These are phyloP conservation scores for Calidris pygmaea DNA, from an alignment of 2,113 vertebrate species.

Conservation along the genomic window DNA sequence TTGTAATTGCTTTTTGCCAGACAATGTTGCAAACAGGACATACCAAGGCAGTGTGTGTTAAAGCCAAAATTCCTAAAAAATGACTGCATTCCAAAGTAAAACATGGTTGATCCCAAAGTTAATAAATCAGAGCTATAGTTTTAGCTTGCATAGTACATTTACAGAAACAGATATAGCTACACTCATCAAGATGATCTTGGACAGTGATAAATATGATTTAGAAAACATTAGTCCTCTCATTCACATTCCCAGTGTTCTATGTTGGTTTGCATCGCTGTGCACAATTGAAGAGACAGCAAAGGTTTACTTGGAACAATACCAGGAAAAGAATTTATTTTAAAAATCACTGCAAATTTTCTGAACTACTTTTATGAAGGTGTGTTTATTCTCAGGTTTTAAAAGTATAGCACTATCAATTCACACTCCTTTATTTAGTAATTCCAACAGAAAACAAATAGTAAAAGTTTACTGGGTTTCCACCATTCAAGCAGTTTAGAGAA, in stretches of 20 bases:
- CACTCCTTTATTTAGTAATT: background rate
- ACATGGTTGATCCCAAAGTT: background rate
- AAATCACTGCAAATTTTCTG: background rate
- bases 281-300: background rate
- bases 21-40: background rate
- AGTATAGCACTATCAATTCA: background rate
- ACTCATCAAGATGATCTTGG: background rate
- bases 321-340: background rate
- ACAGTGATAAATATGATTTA: background rate
- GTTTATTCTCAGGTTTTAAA: background rate
- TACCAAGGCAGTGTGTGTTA: accelerated
- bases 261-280: background rate
- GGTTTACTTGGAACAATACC: background rate
- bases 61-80: background rate
- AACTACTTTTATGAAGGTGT: background rate
- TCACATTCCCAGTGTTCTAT: background rate
- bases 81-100: background rate
- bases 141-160: background rate
- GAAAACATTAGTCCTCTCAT: background rate
- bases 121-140: background rate
- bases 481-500: background rate
- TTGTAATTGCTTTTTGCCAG: background rate
- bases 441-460: background rate
- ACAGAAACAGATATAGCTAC: background rate
- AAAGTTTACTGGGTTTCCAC: background rate